These are phyloP conservation scores for Zophobas morio DNA, from an alignment of 1,140 invertebrate species.

Conservation along the genomic window DNA sequence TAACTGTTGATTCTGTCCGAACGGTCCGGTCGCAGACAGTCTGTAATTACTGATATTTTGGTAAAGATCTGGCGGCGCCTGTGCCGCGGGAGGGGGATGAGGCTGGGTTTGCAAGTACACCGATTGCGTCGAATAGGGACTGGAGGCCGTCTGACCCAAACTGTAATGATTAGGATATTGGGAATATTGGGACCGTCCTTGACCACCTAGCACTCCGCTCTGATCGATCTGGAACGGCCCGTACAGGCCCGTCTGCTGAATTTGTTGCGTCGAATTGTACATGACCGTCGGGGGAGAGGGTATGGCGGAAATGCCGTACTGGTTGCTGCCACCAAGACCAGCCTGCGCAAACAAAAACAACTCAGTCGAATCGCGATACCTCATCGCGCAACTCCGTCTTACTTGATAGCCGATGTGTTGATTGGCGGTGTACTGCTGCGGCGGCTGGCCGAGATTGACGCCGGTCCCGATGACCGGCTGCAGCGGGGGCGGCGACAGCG, in stretches of 20 bases:
- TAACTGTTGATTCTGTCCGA: slow-evolving; percentile 84
- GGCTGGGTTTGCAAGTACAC: slow-evolving; percentile 75
- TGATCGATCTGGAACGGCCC: slow-evolving; percentile 79
- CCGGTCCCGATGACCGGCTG: slow-evolving; percentile 67
- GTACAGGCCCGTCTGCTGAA: slow-evolving; percentile 82
- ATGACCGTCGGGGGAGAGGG: slow-evolving; percentile 83
- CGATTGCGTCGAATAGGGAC: slow-evolving; percentile 78
- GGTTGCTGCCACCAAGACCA: slow-evolving; percentile 66
- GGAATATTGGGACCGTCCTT: slow-evolving; percentile 76
- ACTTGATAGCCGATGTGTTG: slow-evolving; percentile 75
- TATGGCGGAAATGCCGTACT: slow-evolving; percentile 85
- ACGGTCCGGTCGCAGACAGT: slow-evolving; percentile 75
- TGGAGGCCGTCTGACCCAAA: slow-evolving; percentile 69
- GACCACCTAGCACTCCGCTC: slow-evolving; percentile 67
- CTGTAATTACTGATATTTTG: slow-evolving; percentile 74
- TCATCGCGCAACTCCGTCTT: not conserved
- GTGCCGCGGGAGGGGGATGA: slow-evolving; percentile 69
- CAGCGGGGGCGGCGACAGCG: slow-evolving; percentile 72
- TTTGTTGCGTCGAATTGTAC: slow-evolving; percentile 82
- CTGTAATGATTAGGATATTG: slow-evolving; percentile 75
- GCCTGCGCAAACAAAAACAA: slow-evolving; percentile 53
- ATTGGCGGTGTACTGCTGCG: slow-evolving; percentile 67
- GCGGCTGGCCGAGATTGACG: slow-evolving; percentile 63
- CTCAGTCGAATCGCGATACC: not conserved
- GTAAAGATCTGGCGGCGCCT: slow-evolving; percentile 84